A percentile compares a stretch with the other conserved stretches of the same genome.
Conservation (phyloP, 2,113 vertebrate species). For the Circaetus gallicus region DNA sequence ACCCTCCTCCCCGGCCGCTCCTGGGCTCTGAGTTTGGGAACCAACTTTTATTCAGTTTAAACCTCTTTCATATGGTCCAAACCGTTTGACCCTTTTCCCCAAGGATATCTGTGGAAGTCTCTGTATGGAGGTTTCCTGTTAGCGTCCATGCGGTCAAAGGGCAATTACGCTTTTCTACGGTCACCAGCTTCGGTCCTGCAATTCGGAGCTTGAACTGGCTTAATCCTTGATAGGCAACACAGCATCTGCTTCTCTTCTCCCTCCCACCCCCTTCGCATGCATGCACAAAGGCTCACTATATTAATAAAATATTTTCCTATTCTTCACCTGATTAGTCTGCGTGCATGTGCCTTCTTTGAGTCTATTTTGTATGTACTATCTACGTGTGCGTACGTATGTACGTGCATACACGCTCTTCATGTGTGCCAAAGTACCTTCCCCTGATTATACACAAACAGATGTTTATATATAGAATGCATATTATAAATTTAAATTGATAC, state of each 20-base stretch:
- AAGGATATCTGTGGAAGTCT: background rate
- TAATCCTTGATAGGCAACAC: background rate
- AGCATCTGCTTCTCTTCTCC: constrained; percentile 24
- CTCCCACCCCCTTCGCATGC: background rate
- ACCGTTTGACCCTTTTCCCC: background rate
- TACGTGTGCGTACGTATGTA: fast-evolving
- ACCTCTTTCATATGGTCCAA: background rate
- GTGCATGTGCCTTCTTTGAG: background rate
- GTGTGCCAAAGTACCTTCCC: background rate
- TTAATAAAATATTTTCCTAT: background rate
- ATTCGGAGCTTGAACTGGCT: background rate
- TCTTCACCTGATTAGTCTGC: background rate
- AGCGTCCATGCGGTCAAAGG: background rate
- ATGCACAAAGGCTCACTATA: background rate
- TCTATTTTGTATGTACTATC: background rate
- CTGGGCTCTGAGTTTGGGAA: background rate
- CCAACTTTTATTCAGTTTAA: background rate
- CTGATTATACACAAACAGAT: background rate
- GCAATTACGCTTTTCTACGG: background rate
- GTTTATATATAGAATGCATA: constrained; percentile 33
- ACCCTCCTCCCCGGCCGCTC: background rate
- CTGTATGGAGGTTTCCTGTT: background rate
- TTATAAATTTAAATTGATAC: constrained; percentile 38
- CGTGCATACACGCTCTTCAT: too few species aligned
- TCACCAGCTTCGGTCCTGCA: background rate